Percentiles rank a stretch among this genome's conserved stretches.
These are phyloP conservation scores for Eupithecia insigniata DNA, from an alignment of 2,888 invertebrate genomes.

Conservation along the genomic window DNA sequence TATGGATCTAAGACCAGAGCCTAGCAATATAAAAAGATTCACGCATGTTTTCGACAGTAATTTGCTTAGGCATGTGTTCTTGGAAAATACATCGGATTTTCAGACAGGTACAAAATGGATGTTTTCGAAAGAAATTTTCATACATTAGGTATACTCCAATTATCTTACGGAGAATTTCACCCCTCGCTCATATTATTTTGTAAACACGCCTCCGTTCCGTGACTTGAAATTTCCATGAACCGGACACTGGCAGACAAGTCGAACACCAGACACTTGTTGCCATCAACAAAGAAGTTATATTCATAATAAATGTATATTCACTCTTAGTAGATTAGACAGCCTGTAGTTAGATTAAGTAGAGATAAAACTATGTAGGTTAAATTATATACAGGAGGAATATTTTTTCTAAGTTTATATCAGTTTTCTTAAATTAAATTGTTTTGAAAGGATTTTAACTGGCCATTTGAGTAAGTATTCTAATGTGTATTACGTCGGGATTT, in stretches of 20 bases:
- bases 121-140: not conserved
- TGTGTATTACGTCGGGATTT: not conserved
- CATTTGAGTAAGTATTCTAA: not conserved
- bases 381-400: not conserved
- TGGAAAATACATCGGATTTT: not conserved
- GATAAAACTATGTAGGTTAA: constrained; percentile 7
- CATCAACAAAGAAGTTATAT: too few species aligned
- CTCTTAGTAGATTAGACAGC: not conserved
- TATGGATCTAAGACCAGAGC: not conserved
- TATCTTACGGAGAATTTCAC: not conserved
- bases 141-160: not conserved
- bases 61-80: not conserved
- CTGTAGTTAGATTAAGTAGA: constrained; percentile 19
- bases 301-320: too few species aligned
- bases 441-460: not conserved
- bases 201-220: too few species aligned
- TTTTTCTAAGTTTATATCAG: not conserved
- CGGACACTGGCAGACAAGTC: too few species aligned
- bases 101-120: not conserved
- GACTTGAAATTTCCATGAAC: too few species aligned
- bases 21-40: not conserved
- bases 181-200: too few species aligned
- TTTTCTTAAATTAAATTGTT: not conserved
- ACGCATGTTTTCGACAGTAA: not conserved
- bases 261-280: too few species aligned